phyloP scores from a whole-genome alignment of 2,888 invertebrate species.

The Saturnia pavonia region DNA sequence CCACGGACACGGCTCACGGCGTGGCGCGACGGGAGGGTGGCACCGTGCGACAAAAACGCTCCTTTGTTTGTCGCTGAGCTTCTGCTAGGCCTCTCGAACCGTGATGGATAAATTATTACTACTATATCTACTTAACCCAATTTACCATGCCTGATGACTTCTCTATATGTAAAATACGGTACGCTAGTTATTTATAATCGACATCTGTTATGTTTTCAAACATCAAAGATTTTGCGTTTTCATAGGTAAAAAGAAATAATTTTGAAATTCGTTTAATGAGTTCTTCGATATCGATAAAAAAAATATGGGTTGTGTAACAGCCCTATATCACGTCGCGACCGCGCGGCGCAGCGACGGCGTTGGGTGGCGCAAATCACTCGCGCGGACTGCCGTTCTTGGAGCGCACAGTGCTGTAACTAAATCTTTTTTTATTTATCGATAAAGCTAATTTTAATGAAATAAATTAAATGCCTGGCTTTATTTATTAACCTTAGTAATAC shows the following conservation, averaged over 20 bases:
- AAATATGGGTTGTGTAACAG: constrained; percentile 30
- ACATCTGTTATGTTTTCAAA: background rate
- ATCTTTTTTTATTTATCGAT: constrained; percentile 65
- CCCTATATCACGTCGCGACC: constrained; percentile 71
- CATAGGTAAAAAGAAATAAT: background rate
- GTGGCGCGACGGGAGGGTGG: constrained; percentile 64
- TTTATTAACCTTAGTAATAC: background rate
- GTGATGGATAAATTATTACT: constrained; percentile 9
- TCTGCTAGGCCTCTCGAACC: background rate
- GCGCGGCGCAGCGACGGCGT: constrained; percentile 62
- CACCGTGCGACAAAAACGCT: constrained; percentile 76
- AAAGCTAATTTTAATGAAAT: constrained; percentile 29
- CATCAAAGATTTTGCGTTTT: background rate
- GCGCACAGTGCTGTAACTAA: constrained; percentile 55
- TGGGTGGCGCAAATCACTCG: constrained; percentile 80
- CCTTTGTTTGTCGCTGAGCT: constrained; percentile 71
- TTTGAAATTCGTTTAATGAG: background rate
- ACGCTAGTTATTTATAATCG: background rate
- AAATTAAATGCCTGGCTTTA: too few relatives aligned
- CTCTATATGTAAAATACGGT: background rate
- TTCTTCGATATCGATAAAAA: constrained; percentile 25
- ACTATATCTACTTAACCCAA: constrained; percentile 1
- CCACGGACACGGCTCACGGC: constrained; percentile 69
- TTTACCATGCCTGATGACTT: background rate
- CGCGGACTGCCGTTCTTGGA: constrained; percentile 79